These are phyloP conservation scores for Mandrillus leucophaeus DNA, from an alignment of 2,113 vertebrate genomes.

Conservation along the genomic window DNA sequence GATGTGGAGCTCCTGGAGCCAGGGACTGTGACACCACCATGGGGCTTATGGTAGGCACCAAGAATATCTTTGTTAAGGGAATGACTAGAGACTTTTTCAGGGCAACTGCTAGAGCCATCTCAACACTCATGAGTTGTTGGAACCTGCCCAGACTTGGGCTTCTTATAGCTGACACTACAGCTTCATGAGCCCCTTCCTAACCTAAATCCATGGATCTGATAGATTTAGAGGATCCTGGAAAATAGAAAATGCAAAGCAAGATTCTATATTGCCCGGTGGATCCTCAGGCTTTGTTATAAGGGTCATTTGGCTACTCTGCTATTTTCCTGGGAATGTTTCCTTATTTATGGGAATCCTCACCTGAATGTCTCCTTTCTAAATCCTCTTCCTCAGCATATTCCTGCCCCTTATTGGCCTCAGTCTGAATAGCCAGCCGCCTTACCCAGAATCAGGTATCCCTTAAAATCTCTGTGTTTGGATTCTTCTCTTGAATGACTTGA, in stretches of 20 bases:
- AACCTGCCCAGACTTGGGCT: background rate
- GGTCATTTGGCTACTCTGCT: background rate
- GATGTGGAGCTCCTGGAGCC: background rate
- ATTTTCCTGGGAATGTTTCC: constrained; percentile 2
- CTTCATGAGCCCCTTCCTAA: background rate
- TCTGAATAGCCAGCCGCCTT: background rate
- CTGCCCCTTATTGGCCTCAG: background rate
- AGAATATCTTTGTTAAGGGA: background rate
- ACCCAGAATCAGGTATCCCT: background rate
- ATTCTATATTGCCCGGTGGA: background rate
- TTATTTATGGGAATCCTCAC: background rate
- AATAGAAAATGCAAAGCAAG: background rate
- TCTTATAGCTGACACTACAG: background rate
- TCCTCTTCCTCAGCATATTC: background rate
- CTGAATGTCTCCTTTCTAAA: background rate
- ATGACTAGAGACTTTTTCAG: constrained; percentile 6
- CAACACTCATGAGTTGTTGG: background rate
- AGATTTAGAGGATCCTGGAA: background rate
- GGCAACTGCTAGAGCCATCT: background rate
- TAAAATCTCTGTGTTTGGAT: background rate
- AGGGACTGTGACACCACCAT: background rate
- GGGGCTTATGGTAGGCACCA: background rate
- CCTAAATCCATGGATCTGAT: background rate
- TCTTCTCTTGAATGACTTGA: background rate
- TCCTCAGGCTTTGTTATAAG: background rate